Base-by-base conservation (phyloP, 2,113 vertebrate genomes). In the Cinclus cinclus region DNA sequence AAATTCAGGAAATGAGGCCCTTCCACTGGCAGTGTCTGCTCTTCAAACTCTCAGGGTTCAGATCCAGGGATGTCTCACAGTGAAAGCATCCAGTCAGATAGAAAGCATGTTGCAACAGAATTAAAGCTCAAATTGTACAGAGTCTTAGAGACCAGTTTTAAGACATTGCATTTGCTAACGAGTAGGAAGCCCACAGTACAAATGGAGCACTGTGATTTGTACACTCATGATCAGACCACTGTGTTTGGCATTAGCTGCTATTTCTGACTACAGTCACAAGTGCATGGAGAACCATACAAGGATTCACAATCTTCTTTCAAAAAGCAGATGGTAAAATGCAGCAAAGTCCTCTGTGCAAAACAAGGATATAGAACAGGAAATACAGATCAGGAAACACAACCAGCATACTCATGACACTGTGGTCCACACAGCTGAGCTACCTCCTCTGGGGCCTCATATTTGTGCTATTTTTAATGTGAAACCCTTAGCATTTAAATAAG, bases 351-450 rank as follows among this genome's bases (percentile, higher is more conserved):
- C 91, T 77, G 79, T 83, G 83, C 70, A 60, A 95, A 97, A 94
- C 93, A 92, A 76, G 56, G 71, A 96, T 95, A 95, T 64, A 95
- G 71, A 96, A 94, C 92, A 96, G 68, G 75, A 93, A 94, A 93
- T 92, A 94, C 82, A 83, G 63, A 88, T 88, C 78, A 76, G 77
- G 78, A 95, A 95, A 83, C 79, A 95, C 93, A 90, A 74, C 63
- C 88, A 94, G 92, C 85, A 75, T 92, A 94, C 82, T 95, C 82
- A 91, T 94, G 89, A 93, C 80, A 90, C 86, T 55, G 58, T 28
- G 30, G 74, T 49, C 82, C 74, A 90, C 87, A 31, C 15, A 76
- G 56, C 85, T 70, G 71, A 85, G 49, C 79, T 88, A 74, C 2
- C 59, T 86, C 46, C 37, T 59, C 79, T 86, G 47, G 63, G 70